Base-by-base conservation (phyloP, 1,140 invertebrate species). In the Pollicipes pollicipes region DNA sequence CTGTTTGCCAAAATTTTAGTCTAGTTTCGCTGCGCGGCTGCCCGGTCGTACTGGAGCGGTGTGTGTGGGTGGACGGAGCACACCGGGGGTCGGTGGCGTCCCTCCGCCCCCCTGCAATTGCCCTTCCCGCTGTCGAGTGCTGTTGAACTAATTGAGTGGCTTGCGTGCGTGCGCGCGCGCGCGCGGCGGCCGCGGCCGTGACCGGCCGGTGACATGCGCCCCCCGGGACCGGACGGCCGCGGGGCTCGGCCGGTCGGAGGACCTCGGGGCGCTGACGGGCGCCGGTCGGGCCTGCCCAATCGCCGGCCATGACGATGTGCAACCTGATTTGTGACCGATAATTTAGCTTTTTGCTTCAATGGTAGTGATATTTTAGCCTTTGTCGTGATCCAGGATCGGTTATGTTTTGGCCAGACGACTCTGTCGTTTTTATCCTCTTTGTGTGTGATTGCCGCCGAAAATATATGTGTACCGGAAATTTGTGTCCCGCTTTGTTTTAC, bases 291-390 rank as follows among this genome's bases (percentile, higher is more conserved):
- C n/a, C n/a, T n/a, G n/a, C n/a, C n/a, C n/a, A n/a, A n/a, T n/a
- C n/a, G n/a, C n/a, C n/a, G n/a, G n/a, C n/a, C n/a, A n/a, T n/a
- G n/a, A n/a, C n/a, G n/a, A 10, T 24, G 45, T 58, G 45, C 8
- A 58, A 58, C 45, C 45, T 58, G 45, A 58, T 58, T 58, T 58
- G 45, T 58, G 6, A 21, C 45, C 45, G 45, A 58, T 58, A 58
- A 58, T 58, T 58, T 58, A 58, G 45, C 45, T 58, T 58, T 58
- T 58, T 58, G 45, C 45, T 58, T 58, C 45, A 58, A 21, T 58
- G 45, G 45, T 58, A 58, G 45, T 58, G 45, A 10, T 58, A 58
- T 58, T 58, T 58, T 58, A 58, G 45, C 45, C 13, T 58, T 10
- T 58, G 45, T 58, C 17, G 45, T 24, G 45, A 58, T 58, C 13